Evolutionary conservation across 1,140 invertebrate species (phyloP).

Genomic region (Orchestia grillus): DNA sequence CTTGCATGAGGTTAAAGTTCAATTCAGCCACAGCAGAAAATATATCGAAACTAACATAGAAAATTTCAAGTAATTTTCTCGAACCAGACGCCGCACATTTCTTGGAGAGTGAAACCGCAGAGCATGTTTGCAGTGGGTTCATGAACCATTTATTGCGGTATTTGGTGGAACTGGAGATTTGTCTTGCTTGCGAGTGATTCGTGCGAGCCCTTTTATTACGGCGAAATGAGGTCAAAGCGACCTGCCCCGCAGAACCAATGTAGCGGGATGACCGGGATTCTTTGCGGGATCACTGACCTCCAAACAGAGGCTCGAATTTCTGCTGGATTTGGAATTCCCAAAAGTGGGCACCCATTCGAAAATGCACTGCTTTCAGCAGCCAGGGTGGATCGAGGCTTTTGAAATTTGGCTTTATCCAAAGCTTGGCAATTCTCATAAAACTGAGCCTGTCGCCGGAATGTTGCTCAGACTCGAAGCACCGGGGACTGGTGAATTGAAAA

Average conservation of each 20-base stretch:
- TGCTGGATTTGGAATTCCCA: not conserved
- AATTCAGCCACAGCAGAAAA: not conserved
- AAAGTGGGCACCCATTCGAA: not conserved
- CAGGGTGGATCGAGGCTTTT: not conserved
- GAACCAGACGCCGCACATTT: not conserved
- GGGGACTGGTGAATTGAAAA: not conserved
- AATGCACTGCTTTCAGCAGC: not conserved
- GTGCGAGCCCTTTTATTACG: not conserved
- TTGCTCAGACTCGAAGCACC: not conserved
- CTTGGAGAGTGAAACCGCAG: not conserved
- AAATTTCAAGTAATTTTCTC: not conserved
- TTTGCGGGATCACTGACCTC: not conserved
- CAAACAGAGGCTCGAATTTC: not conserved
- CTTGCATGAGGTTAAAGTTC: not conserved
- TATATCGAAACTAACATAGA: not conserved
- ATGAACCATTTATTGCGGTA: not conserved
- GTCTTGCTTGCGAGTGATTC: conserved; percentile 39
- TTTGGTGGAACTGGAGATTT: conserved; percentile 19
- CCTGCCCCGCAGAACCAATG: not conserved
- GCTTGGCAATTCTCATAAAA: not conserved
- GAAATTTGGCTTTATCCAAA: not conserved
- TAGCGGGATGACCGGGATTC: not conserved
- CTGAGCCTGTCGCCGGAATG: not conserved
- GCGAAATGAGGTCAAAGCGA: not conserved
- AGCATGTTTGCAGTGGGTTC: not conserved